A percentile compares a stretch with the other conserved stretches of the same genome.
Conservation (phyloP, 1,140 invertebrate species). For the Anthonomus grandis region DNA sequence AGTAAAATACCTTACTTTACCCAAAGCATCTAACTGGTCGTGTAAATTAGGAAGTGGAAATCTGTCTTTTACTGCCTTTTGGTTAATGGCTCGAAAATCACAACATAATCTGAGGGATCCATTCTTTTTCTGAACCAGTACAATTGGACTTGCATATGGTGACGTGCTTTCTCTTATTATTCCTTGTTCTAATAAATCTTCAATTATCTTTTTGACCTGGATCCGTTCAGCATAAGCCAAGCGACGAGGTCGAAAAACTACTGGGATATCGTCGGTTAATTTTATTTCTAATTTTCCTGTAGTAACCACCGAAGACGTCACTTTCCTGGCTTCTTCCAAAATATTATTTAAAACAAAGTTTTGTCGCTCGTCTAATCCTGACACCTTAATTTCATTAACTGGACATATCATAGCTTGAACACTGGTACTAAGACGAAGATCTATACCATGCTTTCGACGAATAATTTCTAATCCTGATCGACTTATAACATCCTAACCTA, state of each 20-base stretch:
- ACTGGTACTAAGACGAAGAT: too few species aligned
- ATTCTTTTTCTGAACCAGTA: conserved; percentile 45
- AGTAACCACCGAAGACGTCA: too few species aligned
- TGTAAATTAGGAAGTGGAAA: conserved; percentile 51
- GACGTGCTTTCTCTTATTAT: conserved; percentile 44
- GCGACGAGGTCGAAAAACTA: conserved; percentile 12
- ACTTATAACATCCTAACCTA: too few species aligned
- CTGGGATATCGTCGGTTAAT: conserved; percentile 3
- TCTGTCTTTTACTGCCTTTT: conserved; percentile 38
- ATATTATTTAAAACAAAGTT: too few species aligned
- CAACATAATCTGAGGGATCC: conserved; percentile 39
- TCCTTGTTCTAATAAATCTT: conserved; percentile 35
- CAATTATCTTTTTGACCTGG: conserved; percentile 8
- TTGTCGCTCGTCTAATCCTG: too few species aligned
- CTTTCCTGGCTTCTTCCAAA: too few species aligned
- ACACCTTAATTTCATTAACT: too few species aligned
- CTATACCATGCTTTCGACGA: too few species aligned
- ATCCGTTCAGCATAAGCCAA: conserved; percentile 7
- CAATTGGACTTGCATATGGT: conserved; percentile 43
- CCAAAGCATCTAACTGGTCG: conserved; percentile 44
- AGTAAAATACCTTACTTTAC: conserved; percentile 32
- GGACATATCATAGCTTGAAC: too few species aligned
- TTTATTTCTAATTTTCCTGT: conserved; percentile 5
- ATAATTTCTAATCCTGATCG: too few species aligned
- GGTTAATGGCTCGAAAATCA: conserved; percentile 44